Evolutionary conservation across 2,113 vertebrate species (phyloP).

Genomic region (Vidua chalybeata): DNA sequence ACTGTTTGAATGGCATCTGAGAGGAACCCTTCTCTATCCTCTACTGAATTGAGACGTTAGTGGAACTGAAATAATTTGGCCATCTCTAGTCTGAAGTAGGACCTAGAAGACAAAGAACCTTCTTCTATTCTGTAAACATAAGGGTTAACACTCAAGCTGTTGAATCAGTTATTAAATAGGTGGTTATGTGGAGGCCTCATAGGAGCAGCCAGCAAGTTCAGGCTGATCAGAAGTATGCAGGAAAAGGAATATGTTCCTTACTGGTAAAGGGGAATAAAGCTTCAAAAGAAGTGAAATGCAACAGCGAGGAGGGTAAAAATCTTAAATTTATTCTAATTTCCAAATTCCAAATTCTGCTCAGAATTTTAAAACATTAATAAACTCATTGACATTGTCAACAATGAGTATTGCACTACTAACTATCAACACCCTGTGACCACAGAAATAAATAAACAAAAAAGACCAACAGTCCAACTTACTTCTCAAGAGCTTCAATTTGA

Average conservation of each 20-base stretch:
- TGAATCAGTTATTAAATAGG: neutral
- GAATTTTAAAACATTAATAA: neutral
- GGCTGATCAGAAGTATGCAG: neutral
- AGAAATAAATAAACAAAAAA: neutral
- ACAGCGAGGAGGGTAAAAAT: neutral
- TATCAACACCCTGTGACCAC: neutral
- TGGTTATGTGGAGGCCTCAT: neutral
- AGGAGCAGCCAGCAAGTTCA: neutral
- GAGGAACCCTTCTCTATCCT: neutral
- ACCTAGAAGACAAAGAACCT: neutral
- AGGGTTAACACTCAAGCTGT: neutral
- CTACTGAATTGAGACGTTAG: neutral
- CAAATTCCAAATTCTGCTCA: neutral
- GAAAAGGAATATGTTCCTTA: neutral
- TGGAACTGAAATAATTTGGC: neutral
- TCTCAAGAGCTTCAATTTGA: conserved; percentile 75
- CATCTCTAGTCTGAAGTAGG: neutral
- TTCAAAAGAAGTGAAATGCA: neutral
- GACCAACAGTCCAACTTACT: conserved; percentile 69
- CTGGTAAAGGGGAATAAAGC: neutral
- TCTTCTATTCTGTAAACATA: neutral
- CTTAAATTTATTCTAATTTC: neutral
- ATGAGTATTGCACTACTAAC: neutral
- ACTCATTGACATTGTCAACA: neutral
- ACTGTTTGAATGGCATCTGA: neutral